These are phyloP conservation scores for Istiophorus platypterus DNA, from an alignment of 2,113 vertebrate genomes.

Conservation along the genomic window DNA sequence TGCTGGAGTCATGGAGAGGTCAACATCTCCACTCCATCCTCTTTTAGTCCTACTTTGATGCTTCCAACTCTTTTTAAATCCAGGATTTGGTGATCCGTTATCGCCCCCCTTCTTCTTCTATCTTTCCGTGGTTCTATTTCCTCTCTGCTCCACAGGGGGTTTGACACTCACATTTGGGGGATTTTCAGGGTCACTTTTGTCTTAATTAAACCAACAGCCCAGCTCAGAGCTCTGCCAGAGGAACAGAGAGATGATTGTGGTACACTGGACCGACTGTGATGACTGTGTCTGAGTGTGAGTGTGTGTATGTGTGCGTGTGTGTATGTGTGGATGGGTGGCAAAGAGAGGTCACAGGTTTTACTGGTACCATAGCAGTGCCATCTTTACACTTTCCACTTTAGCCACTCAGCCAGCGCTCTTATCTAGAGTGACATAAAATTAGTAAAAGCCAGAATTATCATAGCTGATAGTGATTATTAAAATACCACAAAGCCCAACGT, in stretches of 20 bases:
- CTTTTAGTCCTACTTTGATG: slow-evolving; percentile 45
- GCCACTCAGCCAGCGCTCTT: slow-evolving; percentile 35
- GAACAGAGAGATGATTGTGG: slow-evolving; percentile 47
- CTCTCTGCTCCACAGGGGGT: slow-evolving; percentile 49
- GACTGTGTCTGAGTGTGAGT: slow-evolving; percentile 18
- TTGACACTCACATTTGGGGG: slow-evolving; percentile 39
- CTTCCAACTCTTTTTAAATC: slow-evolving; percentile 53
- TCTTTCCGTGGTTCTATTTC: slow-evolving; percentile 46
- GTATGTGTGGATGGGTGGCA: slow-evolving; percentile 34
- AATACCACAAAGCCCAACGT: slow-evolving; percentile 35
- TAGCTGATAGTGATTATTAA: slow-evolving; percentile 15
- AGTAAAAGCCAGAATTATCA: slow-evolving; percentile 25
- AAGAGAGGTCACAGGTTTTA: slow-evolving; percentile 54
- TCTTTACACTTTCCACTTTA: slow-evolving; percentile 40
- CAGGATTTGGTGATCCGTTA: slow-evolving; percentile 65
- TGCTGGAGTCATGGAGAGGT: slow-evolving; percentile 36
- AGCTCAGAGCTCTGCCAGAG: neutral
- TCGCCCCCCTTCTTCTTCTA: slow-evolving; percentile 34
- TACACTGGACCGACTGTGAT: slow-evolving; percentile 35
- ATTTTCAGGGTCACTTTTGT: slow-evolving; percentile 69
- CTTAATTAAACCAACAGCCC: slow-evolving; percentile 66
- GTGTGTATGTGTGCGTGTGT: slow-evolving; percentile 6
- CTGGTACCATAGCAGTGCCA: slow-evolving; percentile 29
- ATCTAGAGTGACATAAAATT: slow-evolving; percentile 46
- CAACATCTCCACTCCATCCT: slow-evolving; percentile 44